Evolutionary conservation across 2,113 vertebrate genomes (phyloP), one percentile per base, ranked within the genome.

Genomic region (Myotis brandtii): DNA sequence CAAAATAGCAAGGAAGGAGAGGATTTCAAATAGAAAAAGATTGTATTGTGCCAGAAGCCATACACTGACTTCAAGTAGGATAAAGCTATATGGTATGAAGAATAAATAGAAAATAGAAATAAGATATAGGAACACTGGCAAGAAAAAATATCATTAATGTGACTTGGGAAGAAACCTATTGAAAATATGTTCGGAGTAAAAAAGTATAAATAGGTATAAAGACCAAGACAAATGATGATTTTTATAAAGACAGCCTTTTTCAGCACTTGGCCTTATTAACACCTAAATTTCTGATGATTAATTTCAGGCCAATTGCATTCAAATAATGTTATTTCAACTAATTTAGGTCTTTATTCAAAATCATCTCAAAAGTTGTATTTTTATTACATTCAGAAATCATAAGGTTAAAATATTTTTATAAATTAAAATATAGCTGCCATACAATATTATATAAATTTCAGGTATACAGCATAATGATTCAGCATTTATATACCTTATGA

Each of bases 281-380:
- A 91, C 40, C 16, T 89, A 86, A 86, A 89, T 95, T 77, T 2
- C n/a, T 66, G n/a, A 18, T 89, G 25, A 89, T 89, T 95, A 89
- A 77, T 86, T 87, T 90, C 25, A 82, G 37, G 9, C 13, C 18
- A 46, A 11, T 69, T 89, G 18, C 23, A 81, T 73, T 70, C 20
- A 77, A 82, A 92, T 83, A 75, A 86, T 69, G n/a, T 37, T 14
- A 1, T 72, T 93, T 12, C 34, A 79, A 18, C 3, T 73, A 77
- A 92, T 92, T 86, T 72, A 54, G 1, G 14, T 72, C 73, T 86
- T 93, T 95, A 86, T 54, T 84, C 82, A 83, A 89, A 89, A 83
- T 32, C 20, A 79, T 69, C 43, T 94, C 50, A 86, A 75, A 86
- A 18, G 25, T 56, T 64, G 1, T 50, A 76, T 89, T 91, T 86